Percentiles rank a stretch among this genome's conserved stretches.
These are phyloP conservation scores for Drosophila fuyamai DNA, from an alignment of 1,140 invertebrate genomes.

Conservation along the genomic window DNA sequence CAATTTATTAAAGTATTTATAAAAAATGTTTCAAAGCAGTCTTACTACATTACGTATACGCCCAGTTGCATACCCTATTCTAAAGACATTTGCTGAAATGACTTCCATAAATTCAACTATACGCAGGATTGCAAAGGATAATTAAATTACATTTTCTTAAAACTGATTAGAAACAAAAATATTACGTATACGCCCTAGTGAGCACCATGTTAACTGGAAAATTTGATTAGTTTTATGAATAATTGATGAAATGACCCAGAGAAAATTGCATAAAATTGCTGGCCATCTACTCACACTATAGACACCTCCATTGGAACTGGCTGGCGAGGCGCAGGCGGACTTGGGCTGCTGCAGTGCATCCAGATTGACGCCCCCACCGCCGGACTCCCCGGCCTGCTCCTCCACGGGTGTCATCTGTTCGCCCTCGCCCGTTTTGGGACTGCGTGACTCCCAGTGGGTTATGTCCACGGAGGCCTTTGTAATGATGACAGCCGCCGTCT, in stretches of 20 bases:
- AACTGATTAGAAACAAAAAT: neutral
- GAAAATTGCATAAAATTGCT: neutral
- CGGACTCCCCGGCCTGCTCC: slow-evolving; percentile 37
- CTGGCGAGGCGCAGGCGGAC: slow-evolving; percentile 90
- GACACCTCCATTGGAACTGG: slow-evolving; percentile 93
- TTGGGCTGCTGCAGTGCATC: slow-evolving; percentile 84
- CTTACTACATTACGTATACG: no score
- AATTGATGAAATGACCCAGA: no score
- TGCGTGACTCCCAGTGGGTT: slow-evolving; percentile 82
- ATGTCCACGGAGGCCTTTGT: slow-evolving; percentile 89
- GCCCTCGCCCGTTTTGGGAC: slow-evolving; percentile 53
- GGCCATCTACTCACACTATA: slow-evolving; percentile 89
- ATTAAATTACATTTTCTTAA: no score
- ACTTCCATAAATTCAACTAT: no score
- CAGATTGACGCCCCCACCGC: slow-evolving; percentile 35
- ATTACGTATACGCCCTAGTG: neutral
- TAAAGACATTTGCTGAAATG: no score
- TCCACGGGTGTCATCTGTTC: slow-evolving; percentile 75
- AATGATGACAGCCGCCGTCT: slow-evolving; percentile 87
- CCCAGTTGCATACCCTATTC: no score
- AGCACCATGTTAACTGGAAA: neutral
- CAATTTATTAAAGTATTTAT: no score
- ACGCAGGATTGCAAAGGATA: no score
- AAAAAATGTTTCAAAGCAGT: no score
- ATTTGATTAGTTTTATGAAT: neutral